Base-by-base conservation (phyloP, 1,140 invertebrate genomes). In the Nephila pilipes region DNA sequence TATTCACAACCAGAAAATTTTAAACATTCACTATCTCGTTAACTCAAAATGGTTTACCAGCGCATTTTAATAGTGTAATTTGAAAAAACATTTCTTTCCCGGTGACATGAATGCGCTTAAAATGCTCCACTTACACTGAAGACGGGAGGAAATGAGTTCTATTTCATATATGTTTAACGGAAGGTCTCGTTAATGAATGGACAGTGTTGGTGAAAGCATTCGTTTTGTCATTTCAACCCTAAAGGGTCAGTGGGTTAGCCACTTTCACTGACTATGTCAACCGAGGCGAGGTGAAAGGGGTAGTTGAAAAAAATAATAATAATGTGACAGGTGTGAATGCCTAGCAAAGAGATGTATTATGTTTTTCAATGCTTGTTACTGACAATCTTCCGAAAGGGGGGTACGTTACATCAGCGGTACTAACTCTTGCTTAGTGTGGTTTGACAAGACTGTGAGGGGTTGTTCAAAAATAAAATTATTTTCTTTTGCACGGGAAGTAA, bases 161-260 rank as follows among this genome's bases (percentile, higher is more conserved):
- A 75, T 75, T 75, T 75, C 25, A 75, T 4, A 32, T 81, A 18
- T 54, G 79, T 81, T 54, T 81, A 81, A n/a, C n/a, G 80, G 22
- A 81, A 20, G 4, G 6, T 25, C 46, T 16, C n/a, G 57, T 90
- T 90, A 90, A 90, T 90, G 75, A 90, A 89, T 75, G 20, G 54
- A 16, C 22, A 65, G n/a, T 65, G 22, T 83, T 60, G 75, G 57
- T 16, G 60, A 92, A 92, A 92, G 60, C 38, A 46, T 60, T 20
- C 90, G 22, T 92, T 92, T 92, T 92, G 90, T 92, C 81, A 83
- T n/a, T 83, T 25, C 36, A 75, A 4, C 46, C n/a, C 57, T 25
- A 46, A 10, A 57, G 90, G 90, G 90, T 92, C 90, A 92, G 58
- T 92, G 54, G 90, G 90, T 91, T 91, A 83, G 10, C 81, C 29